Base-by-base conservation (phyloP, 1,140 invertebrate genomes). In the Lycorma delicatula region DNA sequence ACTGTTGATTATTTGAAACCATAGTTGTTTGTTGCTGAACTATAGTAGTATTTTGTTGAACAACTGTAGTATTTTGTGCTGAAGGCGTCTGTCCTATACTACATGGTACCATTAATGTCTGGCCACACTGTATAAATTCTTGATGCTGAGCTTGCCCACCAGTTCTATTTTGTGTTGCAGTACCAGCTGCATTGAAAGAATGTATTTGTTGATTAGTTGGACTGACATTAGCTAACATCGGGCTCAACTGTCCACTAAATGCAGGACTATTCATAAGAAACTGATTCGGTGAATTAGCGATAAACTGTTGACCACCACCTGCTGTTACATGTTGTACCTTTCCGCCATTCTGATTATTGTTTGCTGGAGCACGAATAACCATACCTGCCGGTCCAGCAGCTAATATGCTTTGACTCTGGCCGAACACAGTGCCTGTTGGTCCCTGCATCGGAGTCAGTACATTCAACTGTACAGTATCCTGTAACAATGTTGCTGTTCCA, bases 231-330 rank as follows among this genome's bases (percentile, higher is more conserved):
- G 85, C 81, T 0, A 88, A 77, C 46, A 88, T 75, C 1, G 86
- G 87, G 72, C 86, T 90, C 12, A 91, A 61, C 65, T 90, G 87
- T 1, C 87, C 87, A 12, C 79, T 75, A 60, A 85, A 85, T 9
- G 54, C 60, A 5, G 85, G 81, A 20, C 85, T 84, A 58, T 85
- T 86, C 27, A 87, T 80, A 56, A 86, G 75, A 60, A 87, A 84
- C 66, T 87, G 85, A 62, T 84, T 87, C 0, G 85, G 84, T 1
- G 85, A 87, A 53, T 63, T 60, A 9, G 61, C 57, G 5, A 68
- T 59, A 31, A 66, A 64, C 28, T 67, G 65, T 26, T 59, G 46
- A 6, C 58, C 49, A 29, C 23, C 50, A 23, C 16, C 31, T 22
- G 47, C 38, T 11, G 57, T 49, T 5, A 52, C 31, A 26, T 56